Conservation (phyloP, 1,140 invertebrate species). For the Octopus bimaculoides region DNA sequence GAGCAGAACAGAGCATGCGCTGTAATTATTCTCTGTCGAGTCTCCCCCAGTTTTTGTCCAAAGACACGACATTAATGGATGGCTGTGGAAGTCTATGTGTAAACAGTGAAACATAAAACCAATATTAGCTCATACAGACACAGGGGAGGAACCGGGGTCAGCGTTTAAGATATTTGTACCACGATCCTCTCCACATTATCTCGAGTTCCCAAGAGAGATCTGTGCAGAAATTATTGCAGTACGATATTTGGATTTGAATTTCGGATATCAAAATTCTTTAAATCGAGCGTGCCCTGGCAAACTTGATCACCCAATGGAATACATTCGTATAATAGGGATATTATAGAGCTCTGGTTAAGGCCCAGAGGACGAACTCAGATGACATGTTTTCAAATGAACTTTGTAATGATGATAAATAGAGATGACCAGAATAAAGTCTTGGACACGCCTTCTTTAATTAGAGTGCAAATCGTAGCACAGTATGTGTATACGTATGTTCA, state of each 20-base stretch:
- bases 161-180: conserved; percentile 13
- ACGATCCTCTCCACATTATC: conserved; percentile 5
- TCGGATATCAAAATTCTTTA: conserved; percentile 16
- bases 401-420: conserved; percentile 16
- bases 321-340: conserved; percentile 8
- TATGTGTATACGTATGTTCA: too few relatives aligned
- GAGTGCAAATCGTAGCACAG: not conserved
- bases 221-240: conserved; percentile 12
- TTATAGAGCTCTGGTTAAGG: not conserved
- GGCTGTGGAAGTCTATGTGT: not conserved
- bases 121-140: conserved; percentile 9
- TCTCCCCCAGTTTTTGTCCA: not conserved
- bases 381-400: conserved; percentile 16
- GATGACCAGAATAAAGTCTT: not conserved
- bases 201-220: not conserved
- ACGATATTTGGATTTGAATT: conserved; percentile 16
- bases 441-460: conserved; percentile 11
- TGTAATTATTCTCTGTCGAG: conserved; percentile 6
- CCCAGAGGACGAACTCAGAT: not conserved
- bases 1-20: too few relatives aligned
- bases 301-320: conserved; percentile 10
- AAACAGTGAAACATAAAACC: conserved; percentile 13
- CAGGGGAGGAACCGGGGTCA: conserved; percentile 7
- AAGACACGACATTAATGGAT: conserved; percentile 11
- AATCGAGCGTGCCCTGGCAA: conserved; percentile 14